Evolutionary conservation across 2,888 invertebrate genomes (phyloP).

Genomic region (Hedychridium roseum): DNA sequence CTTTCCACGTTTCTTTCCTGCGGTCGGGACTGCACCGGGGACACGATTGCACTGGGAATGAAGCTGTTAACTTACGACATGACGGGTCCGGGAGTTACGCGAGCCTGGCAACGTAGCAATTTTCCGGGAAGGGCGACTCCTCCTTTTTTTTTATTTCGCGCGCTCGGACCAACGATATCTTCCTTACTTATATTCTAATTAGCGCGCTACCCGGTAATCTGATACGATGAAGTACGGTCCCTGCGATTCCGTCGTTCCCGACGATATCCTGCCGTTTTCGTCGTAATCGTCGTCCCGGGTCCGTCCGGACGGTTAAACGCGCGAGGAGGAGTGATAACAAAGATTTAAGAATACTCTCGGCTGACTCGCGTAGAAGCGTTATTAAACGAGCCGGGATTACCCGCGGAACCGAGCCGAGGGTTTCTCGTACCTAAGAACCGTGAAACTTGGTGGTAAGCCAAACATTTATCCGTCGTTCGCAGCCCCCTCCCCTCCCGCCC

Average conservation of each 20-base stretch:
- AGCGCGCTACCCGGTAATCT: constrained; percentile 13
- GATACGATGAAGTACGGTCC: constrained; percentile 4
- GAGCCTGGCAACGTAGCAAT: too few species aligned
- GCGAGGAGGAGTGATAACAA: neutral
- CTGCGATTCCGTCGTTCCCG: too few species aligned
- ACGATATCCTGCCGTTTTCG: too few species aligned
- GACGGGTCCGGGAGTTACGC: too few species aligned
- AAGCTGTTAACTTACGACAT: too few species aligned
- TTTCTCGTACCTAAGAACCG: constrained; percentile 34
- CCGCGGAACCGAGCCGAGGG: constrained; percentile 37
- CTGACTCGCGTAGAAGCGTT: constrained; percentile 11
- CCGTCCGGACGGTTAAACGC: neutral
- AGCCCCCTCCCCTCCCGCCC: neutral
- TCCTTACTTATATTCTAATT: constrained; percentile 19
- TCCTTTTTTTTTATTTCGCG: too few species aligned
- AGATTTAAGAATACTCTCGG: constrained; percentile 26
- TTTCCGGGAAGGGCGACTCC: too few species aligned
- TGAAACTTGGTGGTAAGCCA: constrained; percentile 55
- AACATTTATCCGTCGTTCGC: constrained; percentile 42
- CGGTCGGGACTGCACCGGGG: too few species aligned
- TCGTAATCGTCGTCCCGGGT: neutral
- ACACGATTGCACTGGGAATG: too few species aligned
- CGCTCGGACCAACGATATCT: neutral
- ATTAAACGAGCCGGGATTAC: constrained; percentile 35
- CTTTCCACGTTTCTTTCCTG: too few species aligned